phyloP scores from a whole-genome alignment of 2,113 vertebrate species.

The Nibea coibor region DNA sequence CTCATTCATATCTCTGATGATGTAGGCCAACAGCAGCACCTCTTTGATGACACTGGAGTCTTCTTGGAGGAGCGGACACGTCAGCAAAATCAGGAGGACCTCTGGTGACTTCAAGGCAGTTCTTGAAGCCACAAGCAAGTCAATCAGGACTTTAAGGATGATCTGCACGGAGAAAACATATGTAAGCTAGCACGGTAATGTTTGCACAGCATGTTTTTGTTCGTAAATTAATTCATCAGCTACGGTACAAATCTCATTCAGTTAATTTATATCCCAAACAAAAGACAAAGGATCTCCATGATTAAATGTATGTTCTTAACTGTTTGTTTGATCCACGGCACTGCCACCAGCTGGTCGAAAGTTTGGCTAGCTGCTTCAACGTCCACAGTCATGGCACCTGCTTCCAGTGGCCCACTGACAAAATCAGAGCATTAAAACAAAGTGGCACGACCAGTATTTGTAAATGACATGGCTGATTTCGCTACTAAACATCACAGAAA shows the following conservation, averaged over 20 bases:
- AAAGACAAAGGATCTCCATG: neutral
- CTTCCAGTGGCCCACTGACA: conserved; percentile 50
- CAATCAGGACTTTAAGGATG: neutral
- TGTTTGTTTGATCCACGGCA: conserved; percentile 73
- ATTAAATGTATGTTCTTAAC: conserved; percentile 53
- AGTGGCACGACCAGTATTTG: no score
- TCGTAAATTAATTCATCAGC: neutral
- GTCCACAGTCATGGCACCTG: conserved; percentile 67
- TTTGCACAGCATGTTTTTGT: neutral
- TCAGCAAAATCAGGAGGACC: conserved; percentile 71
- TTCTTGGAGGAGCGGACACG: conserved; percentile 70
- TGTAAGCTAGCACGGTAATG: neutral
- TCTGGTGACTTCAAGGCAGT: conserved; percentile 69
- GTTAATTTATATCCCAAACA: neutral
- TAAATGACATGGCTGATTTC: neutral
- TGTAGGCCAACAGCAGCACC: conserved; percentile 55
- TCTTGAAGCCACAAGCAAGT: neutral
- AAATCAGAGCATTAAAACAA: conserved; percentile 3
- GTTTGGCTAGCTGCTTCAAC: conserved; percentile 66
- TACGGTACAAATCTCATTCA: neutral
- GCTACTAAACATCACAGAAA: neutral
- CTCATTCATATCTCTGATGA: conserved; percentile 46
- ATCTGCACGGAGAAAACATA: conserved; percentile 44
- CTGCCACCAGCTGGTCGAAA: conserved; percentile 68
- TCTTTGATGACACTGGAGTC: conserved; percentile 30